These are phyloP conservation scores for Cottus gobio DNA, from an alignment of 2,113 vertebrate species.

Conservation along the genomic window DNA sequence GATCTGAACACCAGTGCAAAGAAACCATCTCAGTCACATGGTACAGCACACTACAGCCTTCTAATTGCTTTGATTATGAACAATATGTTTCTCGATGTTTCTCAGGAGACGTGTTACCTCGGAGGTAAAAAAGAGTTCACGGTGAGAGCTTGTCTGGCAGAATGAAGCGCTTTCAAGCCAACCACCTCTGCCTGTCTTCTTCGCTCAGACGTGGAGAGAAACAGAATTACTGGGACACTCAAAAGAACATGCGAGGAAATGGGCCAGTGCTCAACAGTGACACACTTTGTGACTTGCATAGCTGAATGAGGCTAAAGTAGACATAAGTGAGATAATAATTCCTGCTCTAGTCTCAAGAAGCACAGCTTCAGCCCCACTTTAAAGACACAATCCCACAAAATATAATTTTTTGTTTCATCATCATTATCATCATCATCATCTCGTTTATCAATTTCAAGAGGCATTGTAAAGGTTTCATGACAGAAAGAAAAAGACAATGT, in stretches of 20 bases:
- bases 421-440: not conserved
- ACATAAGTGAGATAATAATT: constrained; percentile 37
- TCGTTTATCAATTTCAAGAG: not conserved
- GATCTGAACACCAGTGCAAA: constrained; percentile 50
- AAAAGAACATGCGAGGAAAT: constrained; percentile 55
- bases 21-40: constrained; percentile 37
- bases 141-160: constrained; percentile 47
- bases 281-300: constrained; percentile 58
- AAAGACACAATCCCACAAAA: constrained; percentile 12
- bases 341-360: constrained; percentile 12
- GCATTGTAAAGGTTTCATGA: not conserved
- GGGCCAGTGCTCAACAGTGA: constrained; percentile 59
- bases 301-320: constrained; percentile 55
- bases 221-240: constrained; percentile 58
- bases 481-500: not conserved
- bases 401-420: not conserved
- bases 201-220: constrained; percentile 45
- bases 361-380: constrained; percentile 24
- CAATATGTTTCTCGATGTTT: constrained; percentile 45
- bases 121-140: constrained; percentile 33
- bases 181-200: constrained; percentile 61
- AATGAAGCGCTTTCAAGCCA: constrained; percentile 50
- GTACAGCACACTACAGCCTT: constrained; percentile 20
- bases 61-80: constrained; percentile 60
- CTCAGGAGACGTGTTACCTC: constrained; percentile 35